Evolutionary conservation across 2,888 invertebrate genomes (phyloP), one percentile per base, ranked within the genome.

Genomic region (Ethmia dodecea): DNA sequence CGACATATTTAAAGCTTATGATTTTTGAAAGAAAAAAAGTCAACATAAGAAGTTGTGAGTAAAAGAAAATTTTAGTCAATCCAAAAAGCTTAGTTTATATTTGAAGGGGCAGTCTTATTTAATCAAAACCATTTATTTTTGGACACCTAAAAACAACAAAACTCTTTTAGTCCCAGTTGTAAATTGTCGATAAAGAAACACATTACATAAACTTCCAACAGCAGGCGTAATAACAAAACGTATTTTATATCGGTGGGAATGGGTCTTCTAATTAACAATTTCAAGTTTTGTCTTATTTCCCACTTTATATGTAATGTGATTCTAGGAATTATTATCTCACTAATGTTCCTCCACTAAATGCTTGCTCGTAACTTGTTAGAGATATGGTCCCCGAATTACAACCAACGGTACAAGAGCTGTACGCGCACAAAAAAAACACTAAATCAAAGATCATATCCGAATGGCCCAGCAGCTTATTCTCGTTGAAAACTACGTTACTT

Each of bases 291-390:
- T 64, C 62, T 58, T 64, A 60, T 60, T 61, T 63, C 55, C 62
- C 63, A 62, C 65, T 57, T 61, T 55, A 48, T 55, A 53, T 59
- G 71, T 73, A 69, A 70, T 62, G 56, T 67, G 64, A 71, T 80
- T 79, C 81, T 60, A 51, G 49, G 75, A 76, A 76, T 66, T 68
- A 68, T 73, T 73, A 72, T 73, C 75, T 76, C 49, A 67, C 69
- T 75, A 74, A 72, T 66, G 71, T 64, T 55, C 56, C 46, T 49
- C 59, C 58, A 60, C 60, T 58, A 69, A 66, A 65, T 56, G 62
- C 54, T 64, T 55, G 57, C 57, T 64, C 69, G 65, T 73, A 71
- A 76, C 67, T 64, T 62, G 57, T 69, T 57, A 60, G 58, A 71
- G 52, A 69, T 61, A 58, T 60, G 60, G 56, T 60, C 55, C 53